Percentiles rank a stretch among this genome's conserved stretches.
phyloP scores from a whole-genome alignment of 2,888 invertebrate species.

The Clostera curtula region DNA sequence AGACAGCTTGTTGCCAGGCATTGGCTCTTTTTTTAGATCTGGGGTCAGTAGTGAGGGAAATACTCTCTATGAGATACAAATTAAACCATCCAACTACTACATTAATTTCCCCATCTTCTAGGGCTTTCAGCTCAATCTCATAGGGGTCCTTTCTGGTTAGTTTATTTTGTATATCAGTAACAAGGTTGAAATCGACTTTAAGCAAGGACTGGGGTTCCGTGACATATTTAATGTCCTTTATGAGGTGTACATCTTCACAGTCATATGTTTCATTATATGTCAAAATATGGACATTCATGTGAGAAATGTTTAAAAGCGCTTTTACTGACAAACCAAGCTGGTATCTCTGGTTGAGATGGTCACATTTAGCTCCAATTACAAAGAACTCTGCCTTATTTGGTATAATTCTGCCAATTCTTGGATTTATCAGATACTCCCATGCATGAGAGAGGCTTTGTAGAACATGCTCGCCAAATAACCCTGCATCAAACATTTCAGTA shows the following conservation, averaged over 20 bases:
- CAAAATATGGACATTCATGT: slow-evolving; percentile 37
- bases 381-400: slow-evolving; percentile 78
- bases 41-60: slow-evolving; percentile 78
- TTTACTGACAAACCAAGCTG: slow-evolving; percentile 42
- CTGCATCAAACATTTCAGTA: slow-evolving; percentile 88
- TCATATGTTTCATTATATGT: slow-evolving; percentile 77
- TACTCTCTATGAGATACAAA: slow-evolving; percentile 77
- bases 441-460: slow-evolving; percentile 81
- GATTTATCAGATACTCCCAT: slow-evolving; percentile 74
- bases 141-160: slow-evolving; percentile 47
- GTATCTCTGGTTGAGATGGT: slow-evolving; percentile 61
- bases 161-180: slow-evolving; percentile 55
- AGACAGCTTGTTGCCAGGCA: slow-evolving; percentile 88
- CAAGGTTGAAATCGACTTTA: slow-evolving; percentile 78
- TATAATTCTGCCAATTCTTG: slow-evolving; percentile 70
- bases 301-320: slow-evolving; percentile 36
- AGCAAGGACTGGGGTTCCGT: slow-evolving; percentile 73
- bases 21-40: slow-evolving; percentile 52
- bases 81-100: slow-evolving; percentile 84
- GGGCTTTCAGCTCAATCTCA: slow-evolving; percentile 44
- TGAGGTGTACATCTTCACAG: slow-evolving; percentile 77
- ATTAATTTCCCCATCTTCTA: slow-evolving; percentile 73
- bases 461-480: slow-evolving; percentile 84
- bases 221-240: slow-evolving; percentile 72
- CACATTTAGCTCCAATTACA: slow-evolving; percentile 76